phyloP scores from a whole-genome alignment of 2,888 invertebrate genomes.

The Leptopterna dolabrata region DNA sequence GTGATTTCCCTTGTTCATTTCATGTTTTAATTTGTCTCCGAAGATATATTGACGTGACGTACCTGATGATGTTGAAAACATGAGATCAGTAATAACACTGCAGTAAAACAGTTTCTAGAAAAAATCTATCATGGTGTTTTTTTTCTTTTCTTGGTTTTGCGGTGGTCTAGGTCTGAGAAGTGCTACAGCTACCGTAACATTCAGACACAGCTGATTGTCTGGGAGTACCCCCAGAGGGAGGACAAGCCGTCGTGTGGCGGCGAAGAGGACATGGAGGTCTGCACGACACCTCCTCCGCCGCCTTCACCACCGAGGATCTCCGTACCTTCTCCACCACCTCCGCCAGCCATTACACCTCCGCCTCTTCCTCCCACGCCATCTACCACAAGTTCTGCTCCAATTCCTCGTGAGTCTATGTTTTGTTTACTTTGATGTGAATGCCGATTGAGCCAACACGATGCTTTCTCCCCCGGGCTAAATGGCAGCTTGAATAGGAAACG shows the following conservation, averaged over 20 bases:
- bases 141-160: conserved; percentile 50
- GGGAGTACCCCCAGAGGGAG: conserved; percentile 71
- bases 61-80: neutral
- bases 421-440: neutral
- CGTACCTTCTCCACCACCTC: conserved; percentile 58
- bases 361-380: conserved; percentile 32
- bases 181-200: conserved; percentile 76
- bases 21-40: too few relatives aligned
- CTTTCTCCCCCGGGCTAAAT: too few relatives aligned
- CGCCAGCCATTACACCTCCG: conserved; percentile 48
- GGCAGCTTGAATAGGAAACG: too few relatives aligned
- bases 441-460: too few relatives aligned
- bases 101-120: neutral
- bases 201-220: conserved; percentile 72
- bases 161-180: conserved; percentile 72
- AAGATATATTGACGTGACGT: too few relatives aligned
- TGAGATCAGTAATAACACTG: conserved; percentile 15
- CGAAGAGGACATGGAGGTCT: conserved; percentile 71
- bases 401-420: neutral
- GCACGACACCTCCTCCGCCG: conserved; percentile 69
- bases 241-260: conserved; percentile 52
- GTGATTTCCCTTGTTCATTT: too few relatives aligned
- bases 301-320: conserved; percentile 57
- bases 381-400: neutral
- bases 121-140: conserved; percentile 24